Evolutionary conservation across 2,888 invertebrate species (phyloP), one percentile per base, ranked within the genome.

Genomic region (Euclidia mi): DNA sequence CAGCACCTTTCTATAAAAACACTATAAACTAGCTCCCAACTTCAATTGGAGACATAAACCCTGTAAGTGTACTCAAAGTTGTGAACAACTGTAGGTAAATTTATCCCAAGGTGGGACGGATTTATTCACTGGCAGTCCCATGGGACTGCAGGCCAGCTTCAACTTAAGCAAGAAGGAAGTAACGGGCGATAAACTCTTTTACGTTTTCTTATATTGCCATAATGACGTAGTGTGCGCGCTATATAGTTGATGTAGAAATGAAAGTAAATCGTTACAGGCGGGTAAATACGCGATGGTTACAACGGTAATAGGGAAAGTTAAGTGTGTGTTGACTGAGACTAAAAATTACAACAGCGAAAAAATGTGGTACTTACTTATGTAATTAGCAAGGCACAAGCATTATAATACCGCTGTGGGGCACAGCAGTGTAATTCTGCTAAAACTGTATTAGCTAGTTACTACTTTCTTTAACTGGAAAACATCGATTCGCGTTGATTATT

Each of bases 111-210:
- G 66, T 55, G 49, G 44, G 35, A 20, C 37, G 56, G 60, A 65
- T 70, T 71, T 71, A 73, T 71, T n/a, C n/a, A n/a, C 45, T 57
- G 51, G 14, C 40, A 4, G 20, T 37, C 17, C 20, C 35, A 38
- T n/a, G 56, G 56, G 71, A 61, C 74, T 61, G 29, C 57, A 57
- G 34, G 38, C 48, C 44, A n/a, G 17, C 44, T 37, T 55, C 46
- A 47, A 65, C 48, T 42, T 71, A 74, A 65, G 62, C 40, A 32
- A 70, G 45, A 40, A n/a, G n/a, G n/a, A n/a, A 50, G 67, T 45
- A 44, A 56, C 31, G 25, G 44, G 63, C 71, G 67, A 66, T 74
- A 71, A 69, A 71, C 65, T 69, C 48, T 60, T 53, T 65, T 73
- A 65, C 34, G 20, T 49, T 35, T 51, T 53, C 35, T 48, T 47